Evolutionary conservation across 2,888 invertebrate genomes (phyloP).

Genomic region (Metallyticus violacea): DNA sequence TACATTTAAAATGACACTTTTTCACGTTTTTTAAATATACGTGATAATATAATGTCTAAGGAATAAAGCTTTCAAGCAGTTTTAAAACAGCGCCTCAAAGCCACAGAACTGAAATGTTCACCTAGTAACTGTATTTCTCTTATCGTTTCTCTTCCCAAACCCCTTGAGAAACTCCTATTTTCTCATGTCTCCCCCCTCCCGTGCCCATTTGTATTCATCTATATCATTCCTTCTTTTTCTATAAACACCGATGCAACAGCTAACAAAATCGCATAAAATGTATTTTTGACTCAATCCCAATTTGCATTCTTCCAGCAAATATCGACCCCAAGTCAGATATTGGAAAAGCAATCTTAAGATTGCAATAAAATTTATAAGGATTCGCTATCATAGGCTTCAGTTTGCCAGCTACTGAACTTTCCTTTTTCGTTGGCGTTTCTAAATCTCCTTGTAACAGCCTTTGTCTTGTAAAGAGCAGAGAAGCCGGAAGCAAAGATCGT

Average conservation of each 20-base stretch:
- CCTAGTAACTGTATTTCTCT: no score
- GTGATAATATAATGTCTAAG: no score
- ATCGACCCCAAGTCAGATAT: not conserved
- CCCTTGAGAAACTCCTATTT: not conserved
- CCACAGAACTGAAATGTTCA: no score
- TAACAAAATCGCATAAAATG: not conserved
- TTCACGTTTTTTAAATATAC: no score
- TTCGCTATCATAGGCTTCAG: not conserved
- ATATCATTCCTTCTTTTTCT: not conserved
- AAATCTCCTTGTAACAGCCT: not conserved
- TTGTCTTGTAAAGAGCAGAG: not conserved
- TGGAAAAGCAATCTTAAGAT: no score
- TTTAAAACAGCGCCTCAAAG: no score
- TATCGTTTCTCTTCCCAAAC: not conserved
- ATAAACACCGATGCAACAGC: not conserved
- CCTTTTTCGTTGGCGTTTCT: not conserved
- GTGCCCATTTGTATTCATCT: no score
- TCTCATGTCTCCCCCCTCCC: not conserved
- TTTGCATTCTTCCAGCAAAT: not conserved
- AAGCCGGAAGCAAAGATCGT: not conserved
- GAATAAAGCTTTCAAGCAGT: no score
- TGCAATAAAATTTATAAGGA: not conserved
- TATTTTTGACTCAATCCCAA: not conserved
- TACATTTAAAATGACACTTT: no score
- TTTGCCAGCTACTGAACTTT: not conserved